Percentiles rank a stretch among this genome's conserved stretches.
Evolutionary conservation across 92 coral and sea anemone species (phyloP).

Genomic region (Epizoanthus scotinus): DNA sequence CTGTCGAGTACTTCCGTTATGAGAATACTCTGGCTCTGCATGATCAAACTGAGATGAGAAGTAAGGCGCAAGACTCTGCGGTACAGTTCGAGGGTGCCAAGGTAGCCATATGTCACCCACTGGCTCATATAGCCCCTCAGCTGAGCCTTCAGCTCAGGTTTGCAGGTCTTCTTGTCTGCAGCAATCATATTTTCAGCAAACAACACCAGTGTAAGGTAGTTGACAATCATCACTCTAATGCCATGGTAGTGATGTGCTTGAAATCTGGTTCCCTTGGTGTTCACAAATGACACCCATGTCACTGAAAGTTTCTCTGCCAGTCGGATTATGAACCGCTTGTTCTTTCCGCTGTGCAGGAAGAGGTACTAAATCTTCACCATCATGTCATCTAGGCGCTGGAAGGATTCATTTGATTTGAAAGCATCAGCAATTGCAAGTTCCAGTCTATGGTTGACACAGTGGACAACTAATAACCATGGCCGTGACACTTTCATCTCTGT

Average conservation of each 20-base stretch:
- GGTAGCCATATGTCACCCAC: slow-evolving; percentile 48
- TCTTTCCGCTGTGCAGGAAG: slow-evolving; percentile 46
- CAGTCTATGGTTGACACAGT: slow-evolving; percentile 34
- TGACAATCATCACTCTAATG: slow-evolving; percentile 51
- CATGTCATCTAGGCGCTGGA: slow-evolving; percentile 26
- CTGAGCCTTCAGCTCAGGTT: slow-evolving; percentile 49
- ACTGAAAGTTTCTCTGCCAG: slow-evolving; percentile 54
- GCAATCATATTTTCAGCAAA: slow-evolving; percentile 53
- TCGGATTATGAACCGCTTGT: slow-evolving; percentile 48
- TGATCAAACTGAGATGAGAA: slow-evolving; percentile 52
- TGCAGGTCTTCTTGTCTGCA: slow-evolving; percentile 51
- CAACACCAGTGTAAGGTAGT: slow-evolving; percentile 43
- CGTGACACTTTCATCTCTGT: slow-evolving; percentile 45
- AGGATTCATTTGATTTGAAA: slow-evolving; percentile 26
- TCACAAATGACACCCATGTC: slow-evolving; percentile 48
- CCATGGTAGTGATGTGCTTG: slow-evolving; percentile 57
- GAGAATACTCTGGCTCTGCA: slow-evolving; percentile 49
- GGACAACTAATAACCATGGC: slow-evolving; percentile 35
- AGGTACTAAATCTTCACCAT: slow-evolving; percentile 44
- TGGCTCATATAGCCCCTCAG: slow-evolving; percentile 36
- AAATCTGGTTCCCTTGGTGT: slow-evolving; percentile 50
- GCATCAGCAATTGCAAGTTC: slow-evolving; percentile 7
- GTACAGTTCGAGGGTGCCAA: slow-evolving; percentile 51
- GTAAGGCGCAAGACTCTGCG: slow-evolving; percentile 50
- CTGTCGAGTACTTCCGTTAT: slow-evolving; percentile 42